phyloP scores from a whole-genome alignment of 2,113 vertebrate genomes.

The Acrocephalus arundinaceus region DNA sequence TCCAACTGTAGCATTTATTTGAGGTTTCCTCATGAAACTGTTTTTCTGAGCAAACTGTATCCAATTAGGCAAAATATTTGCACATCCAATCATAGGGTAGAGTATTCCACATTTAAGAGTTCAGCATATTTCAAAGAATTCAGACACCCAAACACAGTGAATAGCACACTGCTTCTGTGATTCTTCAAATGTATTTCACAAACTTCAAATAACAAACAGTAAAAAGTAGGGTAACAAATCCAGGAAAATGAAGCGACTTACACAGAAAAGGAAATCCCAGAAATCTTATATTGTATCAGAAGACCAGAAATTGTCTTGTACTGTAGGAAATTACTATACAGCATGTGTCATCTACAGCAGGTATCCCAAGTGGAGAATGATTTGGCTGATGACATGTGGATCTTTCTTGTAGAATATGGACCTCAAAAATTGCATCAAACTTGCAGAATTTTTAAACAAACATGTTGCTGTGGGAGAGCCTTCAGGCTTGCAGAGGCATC shows the following conservation, averaged over 20 bases:
- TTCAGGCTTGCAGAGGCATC: not conserved
- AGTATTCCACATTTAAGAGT: not conserved
- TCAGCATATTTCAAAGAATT: not conserved
- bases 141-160: not conserved
- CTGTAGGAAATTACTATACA: not conserved
- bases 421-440: not conserved
- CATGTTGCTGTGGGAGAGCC: not conserved
- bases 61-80: not conserved
- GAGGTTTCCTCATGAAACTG: not conserved
- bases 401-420: not conserved
- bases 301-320: not conserved
- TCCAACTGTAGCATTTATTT: not conserved
- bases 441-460: not conserved
- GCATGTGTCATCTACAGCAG: not conserved
- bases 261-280: not conserved
- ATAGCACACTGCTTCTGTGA: not conserved
- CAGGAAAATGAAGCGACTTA: not conserved
- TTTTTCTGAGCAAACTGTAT: constrained; percentile 3
- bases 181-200: not conserved
- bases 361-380: not conserved
- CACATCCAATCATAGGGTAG: not conserved
- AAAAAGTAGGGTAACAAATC: not conserved
- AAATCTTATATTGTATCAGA: not conserved
- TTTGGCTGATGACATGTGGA: not conserved
- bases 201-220: not conserved